A percentile compares a stretch with the other conserved stretches of the same genome.
Evolutionary conservation across 2,797 vertebrate genomes (phyloP).

Genomic region (Danio aesculapii): DNA sequence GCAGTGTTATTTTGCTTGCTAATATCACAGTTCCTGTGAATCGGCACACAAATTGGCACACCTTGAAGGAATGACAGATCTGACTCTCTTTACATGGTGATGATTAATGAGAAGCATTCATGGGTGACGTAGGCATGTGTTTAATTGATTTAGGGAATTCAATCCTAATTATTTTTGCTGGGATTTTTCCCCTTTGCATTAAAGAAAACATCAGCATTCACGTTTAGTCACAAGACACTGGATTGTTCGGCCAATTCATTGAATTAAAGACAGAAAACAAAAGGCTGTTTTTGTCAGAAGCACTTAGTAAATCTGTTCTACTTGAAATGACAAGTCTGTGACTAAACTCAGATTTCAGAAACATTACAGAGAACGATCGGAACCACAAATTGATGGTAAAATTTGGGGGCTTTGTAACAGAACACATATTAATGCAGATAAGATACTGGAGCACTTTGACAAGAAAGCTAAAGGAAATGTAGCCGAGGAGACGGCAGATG

Average conservation of each 20-base stretch:
- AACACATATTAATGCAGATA: constrained; percentile 62
- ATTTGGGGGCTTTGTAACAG: constrained; percentile 24
- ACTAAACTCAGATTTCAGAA: constrained; percentile 43
- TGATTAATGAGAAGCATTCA: constrained; percentile 57
- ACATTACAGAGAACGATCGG: constrained; percentile 25
- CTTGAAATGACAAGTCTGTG: constrained; percentile 70
- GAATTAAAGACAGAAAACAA: constrained; percentile 54
- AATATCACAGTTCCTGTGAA: constrained; percentile 3
- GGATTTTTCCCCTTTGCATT: constrained; percentile 58
- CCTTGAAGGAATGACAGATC: constrained; percentile 23
- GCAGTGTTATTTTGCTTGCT: constrained; percentile 35
- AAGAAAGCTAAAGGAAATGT: constrained; percentile 68
- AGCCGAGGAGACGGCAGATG: constrained; percentile 63
- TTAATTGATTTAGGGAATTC: constrained; percentile 9
- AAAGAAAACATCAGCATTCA: constrained; percentile 47
- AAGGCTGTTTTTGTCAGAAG: constrained; percentile 51
- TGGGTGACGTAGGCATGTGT: constrained; percentile 49
- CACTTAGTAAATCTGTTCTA: constrained; percentile 68
- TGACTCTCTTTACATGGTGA: constrained; percentile 1
- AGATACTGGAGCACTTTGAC: constrained; percentile 65
- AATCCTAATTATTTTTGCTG: constrained; percentile 57
- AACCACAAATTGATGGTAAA: background rate
- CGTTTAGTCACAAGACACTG: constrained; percentile 73
- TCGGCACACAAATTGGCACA: constrained; percentile 19
- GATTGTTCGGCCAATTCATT: constrained; percentile 65